phyloP scores from a whole-genome alignment of 2,888 invertebrate genomes.

The Steinernema carpocapsae region DNA sequence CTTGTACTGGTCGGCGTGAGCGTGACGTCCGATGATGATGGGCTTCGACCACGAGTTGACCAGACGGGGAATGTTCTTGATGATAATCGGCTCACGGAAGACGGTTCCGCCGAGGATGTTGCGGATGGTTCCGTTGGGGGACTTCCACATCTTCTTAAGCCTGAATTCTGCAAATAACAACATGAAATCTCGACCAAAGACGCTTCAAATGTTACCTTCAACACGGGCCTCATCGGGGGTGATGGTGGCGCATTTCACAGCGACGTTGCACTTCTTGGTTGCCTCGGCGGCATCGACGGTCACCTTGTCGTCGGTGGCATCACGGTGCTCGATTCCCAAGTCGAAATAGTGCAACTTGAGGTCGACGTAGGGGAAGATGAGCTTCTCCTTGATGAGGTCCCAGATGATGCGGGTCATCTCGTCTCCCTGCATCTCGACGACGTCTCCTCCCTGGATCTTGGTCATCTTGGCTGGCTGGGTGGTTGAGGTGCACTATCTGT shows the following conservation, averaged over 20 bases:
- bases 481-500: slow-evolving; percentile 33
- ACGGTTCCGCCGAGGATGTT: slow-evolving; percentile 74
- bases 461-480: slow-evolving; percentile 41
- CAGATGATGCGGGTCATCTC: slow-evolving; percentile 82
- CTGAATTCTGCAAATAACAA: slow-evolving; percentile 71
- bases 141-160: slow-evolving; percentile 74
- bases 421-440: slow-evolving; percentile 73
- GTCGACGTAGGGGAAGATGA: slow-evolving; percentile 92
- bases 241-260: slow-evolving; percentile 96
- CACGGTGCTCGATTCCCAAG: slow-evolving; percentile 91
- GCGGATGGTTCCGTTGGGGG: slow-evolving; percentile 74
- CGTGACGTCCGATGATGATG: slow-evolving; percentile 95
- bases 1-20: slow-evolving; percentile 87
- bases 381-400: slow-evolving; percentile 95
- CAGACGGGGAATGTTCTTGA: slow-evolving; percentile 85
- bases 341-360: slow-evolving; percentile 92
- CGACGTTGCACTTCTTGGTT: slow-evolving; percentile 93
- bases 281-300: slow-evolving; percentile 96
- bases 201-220: slow-evolving; percentile 74
- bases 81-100: slow-evolving; percentile 74
- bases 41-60: slow-evolving; percentile 94
- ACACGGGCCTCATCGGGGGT: slow-evolving; percentile 79
- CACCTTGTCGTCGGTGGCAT: slow-evolving; percentile 90
- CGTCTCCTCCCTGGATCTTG: slow-evolving; percentile 68
- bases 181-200: neutral